Base-by-base conservation (phyloP, 1,140 invertebrate species). In the Cydia splendana region DNA sequence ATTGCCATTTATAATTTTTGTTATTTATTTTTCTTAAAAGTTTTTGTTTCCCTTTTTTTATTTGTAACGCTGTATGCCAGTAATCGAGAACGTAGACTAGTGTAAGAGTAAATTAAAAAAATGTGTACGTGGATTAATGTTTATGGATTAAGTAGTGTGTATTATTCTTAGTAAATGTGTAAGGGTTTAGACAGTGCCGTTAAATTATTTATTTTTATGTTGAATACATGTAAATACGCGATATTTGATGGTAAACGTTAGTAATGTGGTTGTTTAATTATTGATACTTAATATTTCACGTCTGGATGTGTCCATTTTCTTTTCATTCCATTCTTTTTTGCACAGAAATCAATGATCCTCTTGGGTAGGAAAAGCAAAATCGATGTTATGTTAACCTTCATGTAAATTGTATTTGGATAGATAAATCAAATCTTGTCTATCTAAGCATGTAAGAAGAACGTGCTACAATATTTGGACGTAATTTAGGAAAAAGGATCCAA, bases 181-280 rank as follows among this genome's bases (percentile, higher is more conserved):
- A 91, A 93, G 88, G 85, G 79, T 88, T 91, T 89, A 89, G 87
- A 88, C 86, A 88, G 86, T 90, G 90, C 77, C 82, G 90, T 92
- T 92, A 92, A 90, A 93, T 92, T 93, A 93, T 93, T 92, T 92
- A 93, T 92, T 91, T 88, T 90, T 91, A 93, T 91, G 91, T 92
- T 93, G 91, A 88, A 87, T 86, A 84, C 84, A 83, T 93, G 91
- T 93, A 93, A 87, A 93, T 93, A 93, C 77, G 85, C 87, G 86
- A 91, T 88, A 87, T 86, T 91, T 87, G 87, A 83, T 87, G 90
- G 89, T 91, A 88, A 88, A 85, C 79, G 87, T 90, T 91, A 89
- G 85, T 86, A 84, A 75, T 88, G 88, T 88, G 89, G 86, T 91
- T 93, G 87, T 90, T 91, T 88, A 85, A 87, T 87, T 84, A 81